These are phyloP conservation scores for Corticium candelabrum DNA, from an alignment of 37 sponge, comb jelly and placozoan species.

Conservation along the genomic window DNA sequence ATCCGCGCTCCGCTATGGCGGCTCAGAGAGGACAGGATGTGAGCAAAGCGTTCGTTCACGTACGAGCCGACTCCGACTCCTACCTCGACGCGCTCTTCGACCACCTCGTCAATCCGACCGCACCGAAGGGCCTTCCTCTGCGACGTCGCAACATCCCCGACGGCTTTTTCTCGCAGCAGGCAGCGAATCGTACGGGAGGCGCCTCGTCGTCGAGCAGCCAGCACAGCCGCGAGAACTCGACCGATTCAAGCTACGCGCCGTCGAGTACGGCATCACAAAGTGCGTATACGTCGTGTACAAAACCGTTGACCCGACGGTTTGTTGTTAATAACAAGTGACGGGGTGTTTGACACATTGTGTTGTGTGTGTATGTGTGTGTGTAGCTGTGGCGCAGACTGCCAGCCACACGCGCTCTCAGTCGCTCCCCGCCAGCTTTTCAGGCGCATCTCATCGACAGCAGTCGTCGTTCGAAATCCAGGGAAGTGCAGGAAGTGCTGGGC, in stretches of 20 bases:
- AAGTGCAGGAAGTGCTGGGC: not conserved
- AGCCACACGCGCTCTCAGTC: not conserved
- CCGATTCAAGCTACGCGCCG: not conserved
- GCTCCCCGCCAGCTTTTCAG: not conserved
- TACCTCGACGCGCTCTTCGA: not conserved
- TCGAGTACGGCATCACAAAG: not conserved
- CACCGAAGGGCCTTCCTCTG: not conserved
- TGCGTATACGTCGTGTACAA: not conserved
- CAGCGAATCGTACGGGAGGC: not conserved
- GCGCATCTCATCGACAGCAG: not conserved
- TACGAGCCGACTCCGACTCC: conserved; percentile 1
- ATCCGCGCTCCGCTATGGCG: too few species aligned
- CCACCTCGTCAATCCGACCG: not conserved
- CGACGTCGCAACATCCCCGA: not conserved
- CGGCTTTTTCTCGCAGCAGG: not conserved
- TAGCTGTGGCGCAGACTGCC: too few species aligned
- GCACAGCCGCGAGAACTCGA: not conserved
- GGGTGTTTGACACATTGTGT: too few species aligned
- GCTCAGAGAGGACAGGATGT: too few species aligned
- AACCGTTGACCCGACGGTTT: too few species aligned
- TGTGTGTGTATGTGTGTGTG: too few species aligned
- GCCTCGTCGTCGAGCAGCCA: not conserved
- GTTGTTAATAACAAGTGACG: too few species aligned
- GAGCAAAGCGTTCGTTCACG: too few species aligned
- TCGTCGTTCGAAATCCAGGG: not conserved